phyloP scores from a whole-genome alignment of 2,888 invertebrate genomes.

The Timema cristinae region DNA sequence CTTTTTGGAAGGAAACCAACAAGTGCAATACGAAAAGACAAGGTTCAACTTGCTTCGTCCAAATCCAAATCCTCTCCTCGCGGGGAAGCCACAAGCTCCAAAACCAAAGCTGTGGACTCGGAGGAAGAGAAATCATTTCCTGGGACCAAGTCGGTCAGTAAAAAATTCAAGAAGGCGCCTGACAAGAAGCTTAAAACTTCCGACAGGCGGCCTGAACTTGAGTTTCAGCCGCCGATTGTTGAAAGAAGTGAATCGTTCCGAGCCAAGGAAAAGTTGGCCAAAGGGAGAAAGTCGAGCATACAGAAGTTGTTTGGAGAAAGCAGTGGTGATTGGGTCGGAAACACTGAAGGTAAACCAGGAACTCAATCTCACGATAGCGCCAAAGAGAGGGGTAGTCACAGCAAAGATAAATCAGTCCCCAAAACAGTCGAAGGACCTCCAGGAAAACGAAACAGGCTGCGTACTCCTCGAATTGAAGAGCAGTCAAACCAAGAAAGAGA shows the following conservation, averaged over 20 bases:
- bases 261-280: conserved; percentile 40
- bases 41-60: conserved; percentile 25
- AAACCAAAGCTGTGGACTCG: conserved; percentile 36
- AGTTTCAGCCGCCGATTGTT: conserved; percentile 67
- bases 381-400: not conserved
- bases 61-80: conserved; percentile 19
- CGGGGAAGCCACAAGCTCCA: conserved; percentile 38
- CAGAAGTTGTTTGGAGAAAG: conserved; percentile 28
- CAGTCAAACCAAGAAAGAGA: conserved; percentile 45
- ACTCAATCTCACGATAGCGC: too few species aligned
- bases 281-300: conserved; percentile 28
- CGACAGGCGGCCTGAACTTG: conserved; percentile 70
- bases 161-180: conserved; percentile 61
- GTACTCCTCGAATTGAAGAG: conserved; percentile 35
- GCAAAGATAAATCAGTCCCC: conserved; percentile 17
- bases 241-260: conserved; percentile 69
- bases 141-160: conserved; percentile 40
- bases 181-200: conserved; percentile 82
- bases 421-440: not conserved
- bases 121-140: conserved; percentile 21
- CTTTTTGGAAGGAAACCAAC: not conserved
- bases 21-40: not conserved
- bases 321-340: conserved; percentile 61
- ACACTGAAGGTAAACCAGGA: conserved; percentile 61
- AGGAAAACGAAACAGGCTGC: conserved; percentile 23